A percentile compares a stretch with the other conserved stretches of the same genome.
Conservation (phyloP, 2,797 vertebrate genomes). For the Sebastes goodei region DNA sequence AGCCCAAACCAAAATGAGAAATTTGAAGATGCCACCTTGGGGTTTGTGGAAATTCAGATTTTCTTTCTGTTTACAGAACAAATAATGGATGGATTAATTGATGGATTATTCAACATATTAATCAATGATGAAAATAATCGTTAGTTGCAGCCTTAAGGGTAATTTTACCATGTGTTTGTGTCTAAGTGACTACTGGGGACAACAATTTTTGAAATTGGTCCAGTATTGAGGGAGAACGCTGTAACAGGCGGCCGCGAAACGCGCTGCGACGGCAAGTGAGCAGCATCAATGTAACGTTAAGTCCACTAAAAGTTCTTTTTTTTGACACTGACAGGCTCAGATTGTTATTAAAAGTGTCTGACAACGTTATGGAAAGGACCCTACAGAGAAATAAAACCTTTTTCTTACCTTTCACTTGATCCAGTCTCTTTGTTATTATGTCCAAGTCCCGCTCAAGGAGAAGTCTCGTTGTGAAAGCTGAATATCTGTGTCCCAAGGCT, state of each 20-base stretch:
- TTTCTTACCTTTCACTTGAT: too few species aligned
- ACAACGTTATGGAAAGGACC: too few species aligned
- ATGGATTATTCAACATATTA: neutral
- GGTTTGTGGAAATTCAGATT: neutral
- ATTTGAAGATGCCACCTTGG: neutral
- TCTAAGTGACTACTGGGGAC: neutral
- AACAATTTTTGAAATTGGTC: neutral
- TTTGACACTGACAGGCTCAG: too few species aligned
- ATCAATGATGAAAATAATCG: neutral
- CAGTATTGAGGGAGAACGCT: neutral
- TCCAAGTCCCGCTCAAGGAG: too few species aligned
- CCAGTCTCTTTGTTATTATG: too few species aligned
- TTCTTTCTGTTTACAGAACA: neutral
- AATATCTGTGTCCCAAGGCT: accelerated
- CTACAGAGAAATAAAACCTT: too few species aligned
- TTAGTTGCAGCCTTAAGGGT: neutral
- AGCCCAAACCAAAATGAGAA: neutral
- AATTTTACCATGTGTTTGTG: neutral
- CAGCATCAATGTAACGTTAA: neutral
- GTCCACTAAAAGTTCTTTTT: neutral
- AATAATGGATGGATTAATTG: neutral
- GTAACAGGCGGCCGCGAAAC: accelerated
- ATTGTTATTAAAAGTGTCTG: too few species aligned
- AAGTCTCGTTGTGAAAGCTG: too few species aligned
- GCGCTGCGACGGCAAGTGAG: neutral